Evolutionary conservation across 2,888 invertebrate genomes (phyloP).

Genomic region (Heliconius ismenius): DNA sequence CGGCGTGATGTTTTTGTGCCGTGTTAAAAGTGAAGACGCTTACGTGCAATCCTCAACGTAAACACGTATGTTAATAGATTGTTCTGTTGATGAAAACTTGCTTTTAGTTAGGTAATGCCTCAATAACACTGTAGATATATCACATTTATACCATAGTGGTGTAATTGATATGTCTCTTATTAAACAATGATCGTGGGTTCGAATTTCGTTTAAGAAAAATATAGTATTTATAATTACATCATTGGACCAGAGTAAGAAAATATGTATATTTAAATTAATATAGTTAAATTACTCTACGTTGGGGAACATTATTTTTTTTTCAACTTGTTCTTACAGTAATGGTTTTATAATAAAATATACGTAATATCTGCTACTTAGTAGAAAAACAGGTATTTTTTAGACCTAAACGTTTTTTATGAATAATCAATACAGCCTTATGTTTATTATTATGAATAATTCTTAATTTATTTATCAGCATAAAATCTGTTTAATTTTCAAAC

Average conservation of each 20-base stretch:
- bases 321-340: too few species aligned
- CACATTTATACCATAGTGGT: neutral
- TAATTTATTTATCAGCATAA: neutral
- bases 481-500: neutral
- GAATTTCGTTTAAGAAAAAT: neutral
- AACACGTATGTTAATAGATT: slow-evolving; percentile 49
- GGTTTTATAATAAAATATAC: neutral
- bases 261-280: too few species aligned
- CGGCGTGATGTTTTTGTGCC: slow-evolving; percentile 43
- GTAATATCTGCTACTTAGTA: neutral
- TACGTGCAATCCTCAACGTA: slow-evolving; percentile 50
- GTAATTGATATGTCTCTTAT: too few species aligned
- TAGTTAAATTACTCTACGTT: too few species aligned
- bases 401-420: neutral
- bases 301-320: too few species aligned
- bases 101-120: slow-evolving; percentile 52
- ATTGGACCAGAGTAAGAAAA: too few species aligned
- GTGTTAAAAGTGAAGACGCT: slow-evolving; percentile 46
- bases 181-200: neutral
- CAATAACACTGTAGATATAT: slow-evolving; percentile 25
- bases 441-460: neutral
- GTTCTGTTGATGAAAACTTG: slow-evolving; percentile 49
- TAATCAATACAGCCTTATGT: neutral
- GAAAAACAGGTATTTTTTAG: neutral
- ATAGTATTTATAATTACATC: too few species aligned